A percentile compares a stretch with the other conserved stretches of the same genome.
phyloP scores from a whole-genome alignment of 1,140 invertebrate genomes.

The Scaptomyza hsui region DNA sequence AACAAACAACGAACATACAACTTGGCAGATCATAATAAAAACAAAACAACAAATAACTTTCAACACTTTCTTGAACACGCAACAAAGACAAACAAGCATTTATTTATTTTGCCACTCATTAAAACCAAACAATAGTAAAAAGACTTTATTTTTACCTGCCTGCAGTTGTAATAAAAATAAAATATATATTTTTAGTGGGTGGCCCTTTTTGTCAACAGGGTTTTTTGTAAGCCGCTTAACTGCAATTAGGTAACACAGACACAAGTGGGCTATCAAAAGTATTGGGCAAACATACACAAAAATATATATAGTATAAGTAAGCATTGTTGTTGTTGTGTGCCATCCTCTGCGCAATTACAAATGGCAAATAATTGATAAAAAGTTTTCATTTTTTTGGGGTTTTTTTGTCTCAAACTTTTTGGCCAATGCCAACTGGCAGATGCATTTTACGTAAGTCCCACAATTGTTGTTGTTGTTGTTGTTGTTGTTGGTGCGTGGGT shows the following conservation, averaged over 20 bases:
- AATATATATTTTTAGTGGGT: conserved; percentile 28
- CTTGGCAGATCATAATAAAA: conserved; percentile 33
- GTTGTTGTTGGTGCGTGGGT: conserved; percentile 1
- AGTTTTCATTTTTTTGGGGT: conserved; percentile 11
- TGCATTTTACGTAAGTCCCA: conserved; percentile 55
- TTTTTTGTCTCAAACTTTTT: conserved; percentile 4
- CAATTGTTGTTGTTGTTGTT: not conserved
- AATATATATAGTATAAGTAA: not conserved
- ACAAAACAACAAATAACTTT: conserved; percentile 43
- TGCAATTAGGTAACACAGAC: conserved; percentile 43
- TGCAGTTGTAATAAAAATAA: conserved; percentile 3
- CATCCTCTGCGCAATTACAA: conserved; percentile 54
- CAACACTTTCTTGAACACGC: conserved; percentile 70
- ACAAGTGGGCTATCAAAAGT: conserved; percentile 19
- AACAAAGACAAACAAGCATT: conserved; percentile 20
- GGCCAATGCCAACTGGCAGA: conserved; percentile 34
- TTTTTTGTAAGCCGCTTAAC: conserved; percentile 42
- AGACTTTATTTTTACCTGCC: conserved; percentile 17
- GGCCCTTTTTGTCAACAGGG: conserved; percentile 41
- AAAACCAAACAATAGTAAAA: conserved; percentile 51
- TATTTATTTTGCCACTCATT: conserved; percentile 48
- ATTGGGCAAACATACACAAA: conserved; percentile 22
- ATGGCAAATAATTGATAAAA: conserved; percentile 55
- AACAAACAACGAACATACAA: conserved; percentile 44
- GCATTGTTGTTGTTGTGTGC: not conserved